These are phyloP conservation scores for Pelagia noctiluca DNA, from an alignment of 30 jellyfish, hydroid and myxozoan species.

Conservation along the genomic window DNA sequence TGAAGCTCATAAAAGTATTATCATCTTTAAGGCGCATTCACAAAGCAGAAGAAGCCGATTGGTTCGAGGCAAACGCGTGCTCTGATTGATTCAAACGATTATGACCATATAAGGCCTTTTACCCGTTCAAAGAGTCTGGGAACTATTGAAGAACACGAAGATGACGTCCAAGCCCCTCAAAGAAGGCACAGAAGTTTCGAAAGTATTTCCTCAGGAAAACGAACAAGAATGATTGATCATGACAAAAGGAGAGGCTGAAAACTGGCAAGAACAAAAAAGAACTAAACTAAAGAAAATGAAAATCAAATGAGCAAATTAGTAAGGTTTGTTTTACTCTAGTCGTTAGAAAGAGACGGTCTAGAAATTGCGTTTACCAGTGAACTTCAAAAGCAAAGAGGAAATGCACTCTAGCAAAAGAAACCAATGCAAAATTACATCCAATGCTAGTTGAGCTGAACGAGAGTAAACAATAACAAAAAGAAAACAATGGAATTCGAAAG, in stretches of 20 bases:
- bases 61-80: constrained; percentile 74
- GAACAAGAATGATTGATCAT: constrained; percentile 10
- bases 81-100: constrained; percentile 48
- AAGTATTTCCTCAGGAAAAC: constrained; percentile 24
- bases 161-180: constrained; percentile 24
- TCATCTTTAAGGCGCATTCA: constrained; percentile 32
- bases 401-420: no score
- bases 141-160: constrained; percentile 57
- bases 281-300: no score
- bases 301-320: no score
- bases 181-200: constrained; percentile 44
- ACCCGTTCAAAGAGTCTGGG: constrained; percentile 51
- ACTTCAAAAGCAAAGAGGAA: no score
- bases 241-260: constrained; percentile 53
- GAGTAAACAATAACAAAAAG: no score
- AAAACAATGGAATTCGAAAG: no score
- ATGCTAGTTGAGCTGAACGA: no score
- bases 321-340: no score
- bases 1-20: neutral
- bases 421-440: no score
- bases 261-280: no score
- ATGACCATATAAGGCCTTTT: constrained; percentile 27
- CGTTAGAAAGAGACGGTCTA: no score
- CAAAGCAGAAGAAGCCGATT: constrained; percentile 57
- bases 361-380: no score